A percentile compares a stretch with the other conserved stretches of the same genome.
phyloP scores from a whole-genome alignment of 2,888 invertebrate genomes.

The Galerucella calmariensis region DNA sequence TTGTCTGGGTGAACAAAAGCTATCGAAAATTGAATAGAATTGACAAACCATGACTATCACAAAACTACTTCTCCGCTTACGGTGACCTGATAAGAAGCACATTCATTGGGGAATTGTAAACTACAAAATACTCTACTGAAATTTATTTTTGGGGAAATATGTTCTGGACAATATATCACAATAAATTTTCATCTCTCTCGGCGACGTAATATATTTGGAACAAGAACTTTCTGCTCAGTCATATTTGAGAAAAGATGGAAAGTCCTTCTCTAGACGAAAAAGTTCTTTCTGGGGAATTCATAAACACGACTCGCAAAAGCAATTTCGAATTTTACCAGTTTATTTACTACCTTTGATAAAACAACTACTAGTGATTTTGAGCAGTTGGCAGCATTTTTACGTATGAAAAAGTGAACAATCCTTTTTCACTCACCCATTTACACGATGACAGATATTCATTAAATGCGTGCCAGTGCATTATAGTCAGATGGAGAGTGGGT shows the following conservation, averaged over 20 bases:
- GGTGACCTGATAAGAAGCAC: constrained; percentile 10
- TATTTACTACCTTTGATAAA: neutral
- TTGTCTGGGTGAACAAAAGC: neutral
- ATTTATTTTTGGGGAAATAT: constrained; percentile 34
- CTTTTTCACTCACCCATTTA: no score
- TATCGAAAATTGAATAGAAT: neutral
- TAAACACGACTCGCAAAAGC: constrained; percentile 4
- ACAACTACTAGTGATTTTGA: neutral
- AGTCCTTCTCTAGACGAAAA: constrained; percentile 22
- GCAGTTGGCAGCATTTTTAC: no score
- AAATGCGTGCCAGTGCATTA: no score
- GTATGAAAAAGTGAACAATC: no score
- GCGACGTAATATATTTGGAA: constrained; percentile 37
- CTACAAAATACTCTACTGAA: constrained; percentile 30
- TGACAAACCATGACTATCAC: neutral
- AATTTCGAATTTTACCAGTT: neutral
- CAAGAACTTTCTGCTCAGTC: constrained; percentile 34
- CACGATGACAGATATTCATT: no score
- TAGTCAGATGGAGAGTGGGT: no score
- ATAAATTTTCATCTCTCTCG: constrained; percentile 35
- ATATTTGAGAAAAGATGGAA: constrained; percentile 31
- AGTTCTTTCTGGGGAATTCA: constrained; percentile 22
- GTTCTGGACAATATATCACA: constrained; percentile 33
- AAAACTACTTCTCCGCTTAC: neutral
- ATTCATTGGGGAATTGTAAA: constrained; percentile 36